Evolutionary conservation across 2,888 invertebrate species (phyloP).

Genomic region (Calameuta idolon): DNA sequence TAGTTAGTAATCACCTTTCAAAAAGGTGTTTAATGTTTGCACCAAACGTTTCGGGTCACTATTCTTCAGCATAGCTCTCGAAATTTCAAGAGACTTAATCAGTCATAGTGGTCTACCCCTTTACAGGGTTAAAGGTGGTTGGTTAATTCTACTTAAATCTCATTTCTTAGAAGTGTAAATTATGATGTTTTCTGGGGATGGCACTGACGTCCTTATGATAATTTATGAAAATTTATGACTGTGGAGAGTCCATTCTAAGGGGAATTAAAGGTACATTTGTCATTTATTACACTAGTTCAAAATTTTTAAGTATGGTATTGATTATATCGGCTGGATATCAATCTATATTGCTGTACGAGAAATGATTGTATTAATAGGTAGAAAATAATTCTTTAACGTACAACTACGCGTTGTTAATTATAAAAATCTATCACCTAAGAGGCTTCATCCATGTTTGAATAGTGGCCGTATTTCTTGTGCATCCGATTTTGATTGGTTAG

Average conservation of each 20-base stretch:
- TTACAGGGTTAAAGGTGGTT: not conserved
- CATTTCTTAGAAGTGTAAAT: not conserved
- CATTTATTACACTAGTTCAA: not conserved
- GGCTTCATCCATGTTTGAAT: slow-evolving; percentile 62
- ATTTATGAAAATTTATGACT: not conserved
- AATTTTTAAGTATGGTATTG: not conserved
- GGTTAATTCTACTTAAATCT: not conserved
- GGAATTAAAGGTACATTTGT: not conserved
- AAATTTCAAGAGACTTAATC: not conserved
- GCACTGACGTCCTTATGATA: not conserved
- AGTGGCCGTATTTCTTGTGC: slow-evolving; percentile 60
- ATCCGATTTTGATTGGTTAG: slow-evolving; percentile 44
- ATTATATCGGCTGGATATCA: not conserved
- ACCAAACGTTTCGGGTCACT: not conserved
- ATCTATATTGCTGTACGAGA: not conserved
- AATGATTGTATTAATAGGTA: slow-evolving; percentile 46
- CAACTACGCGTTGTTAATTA: slow-evolving; percentile 47
- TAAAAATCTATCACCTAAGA: slow-evolving; percentile 52
- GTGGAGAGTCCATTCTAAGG: not conserved
- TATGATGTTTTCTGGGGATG: not conserved
- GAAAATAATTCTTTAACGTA: slow-evolving; percentile 38
- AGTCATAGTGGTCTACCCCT: not conserved
- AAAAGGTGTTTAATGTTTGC: not conserved
- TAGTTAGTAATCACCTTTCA: not conserved
- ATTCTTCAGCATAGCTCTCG: not conserved